Evolutionary conservation across 2,888 invertebrate species (phyloP).

Genomic region (Chrysolina oricalcia): DNA sequence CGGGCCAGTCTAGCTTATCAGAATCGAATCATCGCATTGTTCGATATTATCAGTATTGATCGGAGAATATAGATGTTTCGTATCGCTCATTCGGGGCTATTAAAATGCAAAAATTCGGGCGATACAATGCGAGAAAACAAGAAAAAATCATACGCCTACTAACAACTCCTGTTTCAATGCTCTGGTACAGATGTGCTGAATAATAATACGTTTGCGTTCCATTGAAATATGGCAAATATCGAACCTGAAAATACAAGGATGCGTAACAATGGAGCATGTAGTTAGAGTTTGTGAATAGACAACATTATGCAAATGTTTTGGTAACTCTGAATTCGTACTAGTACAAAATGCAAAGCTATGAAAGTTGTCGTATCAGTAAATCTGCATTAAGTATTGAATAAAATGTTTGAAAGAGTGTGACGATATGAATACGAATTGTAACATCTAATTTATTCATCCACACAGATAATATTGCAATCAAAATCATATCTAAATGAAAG

Average conservation of each 20-base stretch:
- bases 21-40: conserved; percentile 17
- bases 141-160: conserved; percentile 47
- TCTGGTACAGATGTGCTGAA: conserved; percentile 40
- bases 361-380: too few relatives aligned
- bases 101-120: conserved; percentile 46
- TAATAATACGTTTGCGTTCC: conserved; percentile 47
- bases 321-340: background rate
- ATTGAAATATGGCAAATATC: conserved; percentile 45
- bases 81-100: background rate
- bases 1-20: conserved; percentile 3
- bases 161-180: conserved; percentile 47
- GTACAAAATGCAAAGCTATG: too few relatives aligned
- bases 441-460: too few relatives aligned
- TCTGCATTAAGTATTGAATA: too few relatives aligned
- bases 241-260: conserved; percentile 43
- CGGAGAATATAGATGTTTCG: conserved; percentile 8
- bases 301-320: conserved; percentile 7
- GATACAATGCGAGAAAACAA: conserved; percentile 46
- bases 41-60: conserved; percentile 19
- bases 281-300: background rate
- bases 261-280: conserved; percentile 44
- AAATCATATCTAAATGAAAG: too few relatives aligned
- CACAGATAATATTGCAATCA: too few relatives aligned
- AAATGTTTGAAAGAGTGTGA: too few relatives aligned
- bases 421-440: too few relatives aligned